Conservation (phyloP, 2,797 vertebrate species). For the Amazona finschi region DNA sequence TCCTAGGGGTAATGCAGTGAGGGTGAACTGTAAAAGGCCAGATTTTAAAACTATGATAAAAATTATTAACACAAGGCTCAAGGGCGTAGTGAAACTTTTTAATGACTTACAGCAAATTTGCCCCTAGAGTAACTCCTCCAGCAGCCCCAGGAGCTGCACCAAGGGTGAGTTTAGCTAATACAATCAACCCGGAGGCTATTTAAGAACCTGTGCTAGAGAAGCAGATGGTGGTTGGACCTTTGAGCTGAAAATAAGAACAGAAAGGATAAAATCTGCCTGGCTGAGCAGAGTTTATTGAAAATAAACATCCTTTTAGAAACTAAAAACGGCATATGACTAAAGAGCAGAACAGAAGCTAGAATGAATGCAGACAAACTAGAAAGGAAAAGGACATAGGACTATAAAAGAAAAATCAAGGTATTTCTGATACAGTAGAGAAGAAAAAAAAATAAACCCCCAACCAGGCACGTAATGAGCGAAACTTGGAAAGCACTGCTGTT, state of each 20-base stretch:
- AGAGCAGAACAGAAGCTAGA: neutral
- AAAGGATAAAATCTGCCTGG: neutral
- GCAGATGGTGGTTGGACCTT: conserved; percentile 11
- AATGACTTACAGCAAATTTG: conserved; percentile 50
- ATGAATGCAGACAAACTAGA: neutral
- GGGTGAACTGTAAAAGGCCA: conserved; percentile 71
- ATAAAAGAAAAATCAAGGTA: neutral
- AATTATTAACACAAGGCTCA: conserved; percentile 63
- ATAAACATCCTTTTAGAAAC: conserved; percentile 38
- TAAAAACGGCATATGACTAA: neutral
- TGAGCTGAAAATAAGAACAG: conserved; percentile 16
- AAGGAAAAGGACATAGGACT: neutral
- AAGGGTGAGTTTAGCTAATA: conserved; percentile 56
- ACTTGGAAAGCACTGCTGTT: conserved; percentile 1
- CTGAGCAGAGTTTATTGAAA: conserved; percentile 10
- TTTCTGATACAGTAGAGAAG: neutral
- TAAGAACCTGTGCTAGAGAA: conserved; percentile 5
- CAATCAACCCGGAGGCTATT: conserved; percentile 35
- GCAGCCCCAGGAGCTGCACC: neutral
- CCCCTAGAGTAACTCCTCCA: conserved; percentile 20
- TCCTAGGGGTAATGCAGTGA: conserved; percentile 53
- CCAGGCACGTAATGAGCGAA: conserved; percentile 30
- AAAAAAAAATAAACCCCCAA: conserved; percentile 33
- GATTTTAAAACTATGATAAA: conserved; percentile 59
- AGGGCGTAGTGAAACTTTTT: conserved; percentile 65